Evolutionary conservation across 2,888 invertebrate genomes (phyloP).

Genomic region (Mythimna vitellina): DNA sequence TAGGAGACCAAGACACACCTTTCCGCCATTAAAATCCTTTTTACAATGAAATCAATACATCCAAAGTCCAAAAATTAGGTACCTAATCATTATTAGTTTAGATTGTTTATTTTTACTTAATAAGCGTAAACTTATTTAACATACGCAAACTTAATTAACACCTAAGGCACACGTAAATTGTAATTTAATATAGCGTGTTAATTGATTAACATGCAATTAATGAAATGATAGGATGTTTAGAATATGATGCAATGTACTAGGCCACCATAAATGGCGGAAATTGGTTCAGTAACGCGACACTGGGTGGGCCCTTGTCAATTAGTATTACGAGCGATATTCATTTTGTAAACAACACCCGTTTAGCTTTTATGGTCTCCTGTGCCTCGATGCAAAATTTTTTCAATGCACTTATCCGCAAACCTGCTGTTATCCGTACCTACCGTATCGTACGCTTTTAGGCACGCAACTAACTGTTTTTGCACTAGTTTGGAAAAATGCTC

Average conservation of each 20-base stretch:
- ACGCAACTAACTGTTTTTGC: too few relatives aligned
- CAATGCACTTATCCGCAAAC: too few relatives aligned
- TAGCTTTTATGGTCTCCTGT: constrained; percentile 59
- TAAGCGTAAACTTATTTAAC: background rate
- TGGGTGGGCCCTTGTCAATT: constrained; percentile 56
- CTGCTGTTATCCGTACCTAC: too few relatives aligned
- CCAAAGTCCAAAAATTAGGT: too few relatives aligned
- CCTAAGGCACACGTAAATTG: background rate
- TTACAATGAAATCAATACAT: too few relatives aligned
- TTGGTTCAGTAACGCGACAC: constrained; percentile 54
- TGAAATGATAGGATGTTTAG: background rate
- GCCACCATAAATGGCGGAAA: constrained; percentile 54
- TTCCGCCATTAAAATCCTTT: too few relatives aligned
- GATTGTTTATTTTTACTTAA: background rate
- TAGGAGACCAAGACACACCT: too few relatives aligned
- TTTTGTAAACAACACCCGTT: constrained; percentile 49
- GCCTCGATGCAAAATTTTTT: constrained; percentile 33
- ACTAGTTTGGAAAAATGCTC: too few relatives aligned
- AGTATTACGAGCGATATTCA: constrained; percentile 53
- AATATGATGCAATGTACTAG: constrained; percentile 23
- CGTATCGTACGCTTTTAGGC: too few relatives aligned
- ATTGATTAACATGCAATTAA: constrained; percentile 1
- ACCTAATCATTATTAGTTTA: background rate
- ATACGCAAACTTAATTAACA: background rate
- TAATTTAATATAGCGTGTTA: background rate